A percentile compares a stretch with the other conserved stretches of the same genome.
Evolutionary conservation across 23 tunicate genomes (phyloP).

Genomic region (Botrylloides violaceus): DNA sequence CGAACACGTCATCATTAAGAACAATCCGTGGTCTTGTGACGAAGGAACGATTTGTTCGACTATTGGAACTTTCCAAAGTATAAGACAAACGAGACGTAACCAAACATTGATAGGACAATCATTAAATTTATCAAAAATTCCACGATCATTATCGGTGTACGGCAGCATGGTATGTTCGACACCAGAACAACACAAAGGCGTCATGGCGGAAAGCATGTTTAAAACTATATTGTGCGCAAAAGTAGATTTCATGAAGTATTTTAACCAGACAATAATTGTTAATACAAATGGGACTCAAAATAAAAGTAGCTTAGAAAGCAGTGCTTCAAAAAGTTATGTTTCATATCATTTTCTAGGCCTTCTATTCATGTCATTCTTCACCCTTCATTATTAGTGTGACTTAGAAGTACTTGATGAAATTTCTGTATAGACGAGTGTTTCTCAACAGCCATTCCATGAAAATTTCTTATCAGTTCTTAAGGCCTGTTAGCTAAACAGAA

Average conservation of each 20-base stretch:
- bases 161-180: constrained; percentile 12
- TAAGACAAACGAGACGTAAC: not conserved
- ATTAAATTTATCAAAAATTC: not conserved
- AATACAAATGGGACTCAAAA: no score
- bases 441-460: no score
- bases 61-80: not conserved
- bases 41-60: constrained; percentile 24
- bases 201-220: not conserved
- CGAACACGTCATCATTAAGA: constrained; percentile 35
- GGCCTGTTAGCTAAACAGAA: no score
- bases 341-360: no score
- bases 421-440: no score
- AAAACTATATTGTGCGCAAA: not conserved
- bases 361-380: no score
- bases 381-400: no score
- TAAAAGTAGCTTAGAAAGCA: no score
- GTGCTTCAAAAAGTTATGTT: no score
- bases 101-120: not conserved
- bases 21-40: constrained; percentile 69
- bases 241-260: constrained; percentile 3
- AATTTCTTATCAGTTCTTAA: no score
- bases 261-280: no score
- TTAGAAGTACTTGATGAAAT: no score
- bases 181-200: constrained; percentile 1
- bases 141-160: not conserved